Evolutionary conservation across 1,140 invertebrate species (phyloP).

Genomic region (Drosophila subpulchrella): DNA sequence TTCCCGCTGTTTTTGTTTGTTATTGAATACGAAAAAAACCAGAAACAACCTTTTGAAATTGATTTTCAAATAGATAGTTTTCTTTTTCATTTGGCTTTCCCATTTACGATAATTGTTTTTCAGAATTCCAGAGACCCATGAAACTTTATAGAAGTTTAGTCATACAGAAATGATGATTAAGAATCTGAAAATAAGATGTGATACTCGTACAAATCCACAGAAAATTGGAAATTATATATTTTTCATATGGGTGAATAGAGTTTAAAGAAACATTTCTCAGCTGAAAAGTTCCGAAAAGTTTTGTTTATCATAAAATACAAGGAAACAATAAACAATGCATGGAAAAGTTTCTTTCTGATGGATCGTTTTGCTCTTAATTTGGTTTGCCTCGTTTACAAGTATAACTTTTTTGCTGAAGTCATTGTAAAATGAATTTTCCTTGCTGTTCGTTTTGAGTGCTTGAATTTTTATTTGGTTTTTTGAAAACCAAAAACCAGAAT

Average conservation of each 20-base stretch:
- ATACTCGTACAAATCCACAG: not conserved
- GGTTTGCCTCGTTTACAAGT: not conserved
- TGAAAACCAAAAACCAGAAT: slow-evolving; percentile 26
- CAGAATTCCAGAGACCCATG: not conserved
- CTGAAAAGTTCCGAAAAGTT: not conserved
- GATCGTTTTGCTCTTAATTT: slow-evolving; percentile 18
- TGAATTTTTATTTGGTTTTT: slow-evolving; percentile 10
- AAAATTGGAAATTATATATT: not conserved
- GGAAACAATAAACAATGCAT: slow-evolving; percentile 13
- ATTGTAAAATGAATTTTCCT: slow-evolving; percentile 15
- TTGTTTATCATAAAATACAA: slow-evolving; percentile 9
- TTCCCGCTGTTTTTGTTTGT: slow-evolving; percentile 9
- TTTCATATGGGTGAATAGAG: too few species aligned
- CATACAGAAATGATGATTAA: not conserved
- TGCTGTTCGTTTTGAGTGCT: slow-evolving; percentile 3
- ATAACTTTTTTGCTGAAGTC: slow-evolving; percentile 24
- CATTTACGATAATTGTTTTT: slow-evolving; percentile 6
- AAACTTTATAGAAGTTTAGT: not conserved
- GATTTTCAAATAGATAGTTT: slow-evolving; percentile 10
- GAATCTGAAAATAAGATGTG: not conserved
- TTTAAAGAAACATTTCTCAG: too few species aligned
- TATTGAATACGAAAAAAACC: slow-evolving; percentile 4
- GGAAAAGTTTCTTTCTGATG: slow-evolving; percentile 10
- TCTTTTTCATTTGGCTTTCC: not conserved
- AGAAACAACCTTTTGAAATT: slow-evolving; percentile 7